Conservation (phyloP, 2,113 vertebrate species). For the Orycteropus afer region DNA sequence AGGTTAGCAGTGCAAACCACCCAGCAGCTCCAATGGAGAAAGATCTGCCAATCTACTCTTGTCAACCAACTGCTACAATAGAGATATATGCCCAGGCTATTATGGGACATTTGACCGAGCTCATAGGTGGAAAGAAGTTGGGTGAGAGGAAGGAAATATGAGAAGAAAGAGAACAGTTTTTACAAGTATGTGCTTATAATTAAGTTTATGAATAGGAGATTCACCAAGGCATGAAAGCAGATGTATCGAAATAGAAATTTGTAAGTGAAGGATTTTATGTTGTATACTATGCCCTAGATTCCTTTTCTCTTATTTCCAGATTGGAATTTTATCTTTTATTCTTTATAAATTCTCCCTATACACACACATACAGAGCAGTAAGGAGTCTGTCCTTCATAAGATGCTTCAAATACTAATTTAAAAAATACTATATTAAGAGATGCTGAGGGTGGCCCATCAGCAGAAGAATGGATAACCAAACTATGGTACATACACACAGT, state of each 20-base stretch:
- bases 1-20: too few relatives aligned
- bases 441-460: too few relatives aligned
- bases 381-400: background rate
- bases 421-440: background rate
- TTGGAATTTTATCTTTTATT: conserved; percentile 33
- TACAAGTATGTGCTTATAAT: background rate
- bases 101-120: background rate
- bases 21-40: too few relatives aligned
- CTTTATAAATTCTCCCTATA: background rate
- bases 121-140: background rate
- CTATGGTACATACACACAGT: too few relatives aligned
- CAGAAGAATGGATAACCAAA: too few relatives aligned
- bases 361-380: background rate
- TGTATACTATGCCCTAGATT: background rate
- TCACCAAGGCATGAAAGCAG: background rate
- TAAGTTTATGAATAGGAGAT: background rate
- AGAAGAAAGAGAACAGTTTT: background rate
- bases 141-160: background rate
- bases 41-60: background rate
- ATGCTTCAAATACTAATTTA: conserved; percentile 27
- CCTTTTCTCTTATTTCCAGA: background rate
- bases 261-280: background rate
- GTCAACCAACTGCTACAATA: too few relatives aligned
- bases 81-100: background rate
- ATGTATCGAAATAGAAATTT: background rate